Evolutionary conservation across 2,888 invertebrate species (phyloP).

Genomic region (Hyalella azteca): DNA sequence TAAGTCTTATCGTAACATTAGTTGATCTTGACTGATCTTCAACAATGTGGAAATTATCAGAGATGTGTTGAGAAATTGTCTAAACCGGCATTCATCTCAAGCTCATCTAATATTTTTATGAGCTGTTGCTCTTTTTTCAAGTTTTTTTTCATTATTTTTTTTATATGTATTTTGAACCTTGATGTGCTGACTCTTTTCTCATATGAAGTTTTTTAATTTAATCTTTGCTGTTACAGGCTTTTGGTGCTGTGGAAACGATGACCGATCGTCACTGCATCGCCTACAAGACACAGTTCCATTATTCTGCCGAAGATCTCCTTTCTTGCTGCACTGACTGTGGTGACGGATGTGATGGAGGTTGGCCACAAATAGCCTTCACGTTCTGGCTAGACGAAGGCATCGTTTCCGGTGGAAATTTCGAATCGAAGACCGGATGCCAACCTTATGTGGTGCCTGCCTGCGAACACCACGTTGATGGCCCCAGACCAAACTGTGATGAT

Average conservation of each 20-base stretch:
- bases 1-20: too few species aligned
- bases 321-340: constrained; percentile 82
- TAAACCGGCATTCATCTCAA: too few species aligned
- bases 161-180: too few species aligned
- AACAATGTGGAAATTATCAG: too few species aligned
- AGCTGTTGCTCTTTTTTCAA: too few species aligned
- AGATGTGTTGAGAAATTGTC: too few species aligned
- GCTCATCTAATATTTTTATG: too few species aligned
- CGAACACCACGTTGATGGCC: constrained; percentile 87
- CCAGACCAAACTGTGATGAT: constrained; percentile 73
- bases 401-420: constrained; percentile 85
- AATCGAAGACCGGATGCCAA: constrained; percentile 75
- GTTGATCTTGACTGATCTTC: too few species aligned
- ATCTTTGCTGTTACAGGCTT: too few species aligned
- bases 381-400: constrained; percentile 84
- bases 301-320: constrained; percentile 84
- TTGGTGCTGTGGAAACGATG: constrained; percentile 90
- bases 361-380: constrained; percentile 81
- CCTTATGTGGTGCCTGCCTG: constrained; percentile 86
- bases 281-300: constrained; percentile 77
- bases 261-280: constrained; percentile 86
- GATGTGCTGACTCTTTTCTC: too few species aligned
- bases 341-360: constrained; percentile 82
- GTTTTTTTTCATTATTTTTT: too few species aligned
- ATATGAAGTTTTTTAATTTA: too few species aligned